Evolutionary conservation across 2,113 vertebrate species (phyloP), one percentile per base, ranked within the genome.

Genomic region (Catharus minimus): DNA sequence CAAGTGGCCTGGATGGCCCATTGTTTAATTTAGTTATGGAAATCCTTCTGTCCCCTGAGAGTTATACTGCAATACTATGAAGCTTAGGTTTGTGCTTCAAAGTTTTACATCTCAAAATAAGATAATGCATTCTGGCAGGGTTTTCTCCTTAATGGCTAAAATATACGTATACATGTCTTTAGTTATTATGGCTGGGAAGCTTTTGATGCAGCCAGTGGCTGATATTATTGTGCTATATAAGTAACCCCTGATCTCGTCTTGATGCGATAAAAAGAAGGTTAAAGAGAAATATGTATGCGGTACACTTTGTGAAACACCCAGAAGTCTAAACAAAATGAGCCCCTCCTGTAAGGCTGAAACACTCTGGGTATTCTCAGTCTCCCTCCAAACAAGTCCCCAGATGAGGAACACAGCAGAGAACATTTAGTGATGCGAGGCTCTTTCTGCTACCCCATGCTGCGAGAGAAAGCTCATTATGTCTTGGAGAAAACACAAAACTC

Each of bases 111-210:
- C 68, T 50, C 86, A 83, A 95, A 95, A 90, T 65, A 86, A 94
- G 43, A 61, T 95, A 92, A 96, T 79, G 38, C 89, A 76, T 96
- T 88, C 84, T 95, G 94, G 84, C 93, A 96, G 89, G 81, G 76
- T 95, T 92, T 94, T 91, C 86, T 93, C 91, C 91, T 94, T 95
- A 92, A 95, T 95, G 84, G 79, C 90, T 92, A 58, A 91, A 94
- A 88, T 88, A 77, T 86, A 94, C 9, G 7, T 95, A 95, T 94
- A 93, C 64, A 75, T 78, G 86, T 95, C 90, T 89, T 74, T 8
- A 64, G 52, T 61, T 79, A 91, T 92, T 95, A 96, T 30, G 78
- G 82, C 47, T 92, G 83, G 74, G 83, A 79, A 91, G 87, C 78
- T 83, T 65, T 47, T 60, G 84, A 95, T 10, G 39, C 93, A 93